These are phyloP conservation scores for Cremastinae sp. DNA, from an alignment of 2,888 invertebrate species.

Conservation along the genomic window DNA sequence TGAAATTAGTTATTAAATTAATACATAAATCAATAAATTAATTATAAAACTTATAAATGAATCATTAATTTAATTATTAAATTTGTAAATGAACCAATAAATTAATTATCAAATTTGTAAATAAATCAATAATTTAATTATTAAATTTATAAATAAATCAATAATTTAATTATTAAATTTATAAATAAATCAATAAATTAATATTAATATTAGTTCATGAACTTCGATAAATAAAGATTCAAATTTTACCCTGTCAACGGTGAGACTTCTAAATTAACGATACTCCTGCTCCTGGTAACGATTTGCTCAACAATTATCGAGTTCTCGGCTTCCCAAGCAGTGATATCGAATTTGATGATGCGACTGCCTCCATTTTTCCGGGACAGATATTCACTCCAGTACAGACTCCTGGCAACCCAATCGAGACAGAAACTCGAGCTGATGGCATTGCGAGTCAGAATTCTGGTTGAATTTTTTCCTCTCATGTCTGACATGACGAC, in stretches of 20 bases:
- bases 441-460: conserved; percentile 83
- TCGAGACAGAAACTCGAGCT: conserved; percentile 88
- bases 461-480: conserved; percentile 82
- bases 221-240: conserved; percentile 28
- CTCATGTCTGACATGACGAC: conserved; percentile 84
- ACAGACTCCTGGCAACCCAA: conserved; percentile 92
- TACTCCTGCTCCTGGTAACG: conserved; percentile 82
- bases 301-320: conserved; percentile 81
- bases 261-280: conserved; percentile 87
- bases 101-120: no score
- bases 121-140: no score
- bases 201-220: no score
- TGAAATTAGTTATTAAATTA: no score
- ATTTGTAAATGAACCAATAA: no score
- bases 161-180: no score
- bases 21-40: no score
- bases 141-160: no score
- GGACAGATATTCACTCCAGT: conserved; percentile 87
- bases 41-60: no score
- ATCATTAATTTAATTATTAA: no score
- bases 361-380: conserved; percentile 80
- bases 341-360: conserved; percentile 86
- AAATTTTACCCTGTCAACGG: conserved; percentile 86
- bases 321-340: conserved; percentile 80
- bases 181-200: no score